phyloP scores from a whole-genome alignment of 1,140 invertebrate genomes.

The Listronotus bonariensis region DNA sequence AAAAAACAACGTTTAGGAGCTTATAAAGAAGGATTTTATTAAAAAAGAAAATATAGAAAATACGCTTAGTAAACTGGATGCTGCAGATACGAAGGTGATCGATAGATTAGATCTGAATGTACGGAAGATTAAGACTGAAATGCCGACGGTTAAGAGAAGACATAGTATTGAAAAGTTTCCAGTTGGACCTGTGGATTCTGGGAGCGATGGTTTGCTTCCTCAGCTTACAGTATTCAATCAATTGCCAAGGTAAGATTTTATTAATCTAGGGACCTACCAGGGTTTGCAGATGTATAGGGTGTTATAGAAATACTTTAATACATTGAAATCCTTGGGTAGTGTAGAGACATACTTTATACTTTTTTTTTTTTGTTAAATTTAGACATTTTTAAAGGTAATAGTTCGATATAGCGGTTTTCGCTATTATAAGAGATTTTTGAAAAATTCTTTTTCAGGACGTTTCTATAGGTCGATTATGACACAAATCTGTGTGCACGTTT shows the following conservation, averaged over 20 bases:
- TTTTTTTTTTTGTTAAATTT: too few species aligned
- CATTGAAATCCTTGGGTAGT: too few species aligned
- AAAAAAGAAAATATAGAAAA: constrained; percentile 52
- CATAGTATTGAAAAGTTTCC: constrained; percentile 55
- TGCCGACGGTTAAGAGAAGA: constrained; percentile 42
- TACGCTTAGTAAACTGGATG: constrained; percentile 42
- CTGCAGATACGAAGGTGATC: constrained; percentile 47
- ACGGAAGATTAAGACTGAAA: constrained; percentile 42
- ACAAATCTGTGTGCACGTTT: too few species aligned
- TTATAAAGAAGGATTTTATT: constrained; percentile 40
- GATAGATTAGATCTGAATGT: constrained; percentile 54
- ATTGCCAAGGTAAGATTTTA: constrained; percentile 39
- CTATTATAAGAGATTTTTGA: too few species aligned
- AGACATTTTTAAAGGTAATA: too few species aligned
- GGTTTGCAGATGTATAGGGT: too few species aligned
- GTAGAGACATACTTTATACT: too few species aligned
- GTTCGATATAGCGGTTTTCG: too few species aligned
- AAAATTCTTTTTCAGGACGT: too few species aligned
- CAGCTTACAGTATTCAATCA: constrained; percentile 40
- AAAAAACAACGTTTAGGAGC: constrained; percentile 43
- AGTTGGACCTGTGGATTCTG: constrained; percentile 30
- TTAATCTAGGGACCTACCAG: too few species aligned
- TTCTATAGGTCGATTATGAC: too few species aligned
- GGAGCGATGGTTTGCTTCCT: constrained; percentile 27
- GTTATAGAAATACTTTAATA: too few species aligned